Base-by-base conservation (phyloP, 2,888 invertebrate genomes). In the Lasioglossum villosulum region DNA sequence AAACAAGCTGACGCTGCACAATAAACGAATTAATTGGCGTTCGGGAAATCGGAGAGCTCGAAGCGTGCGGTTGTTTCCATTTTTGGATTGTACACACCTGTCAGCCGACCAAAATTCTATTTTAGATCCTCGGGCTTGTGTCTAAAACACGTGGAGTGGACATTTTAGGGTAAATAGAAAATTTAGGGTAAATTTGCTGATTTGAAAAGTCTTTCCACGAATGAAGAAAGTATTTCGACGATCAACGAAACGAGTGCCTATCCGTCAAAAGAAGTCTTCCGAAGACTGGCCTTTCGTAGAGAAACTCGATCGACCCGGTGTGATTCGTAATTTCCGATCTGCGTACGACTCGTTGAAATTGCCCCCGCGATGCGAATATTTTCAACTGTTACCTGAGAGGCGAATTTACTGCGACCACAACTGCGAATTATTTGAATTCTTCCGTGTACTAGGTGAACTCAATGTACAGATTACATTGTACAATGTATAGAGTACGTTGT, bases 191-290 rank as follows among this genome's bases (percentile, higher is more conserved):
- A 34, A 68, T 68, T 37, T 68, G 34, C 34, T 10, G 30, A 63
- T 63, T 63, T 2, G 56, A 56, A 56, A 37, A 23, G 48, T 74
- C 37, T 52, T 73, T 73, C 34, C 2, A 52, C 45, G 30, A 27
- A 52, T 39, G 19, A n/a, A 68, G 56, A 37, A 39, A 27, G 23
- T 63, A 75, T 3, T 56, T 73, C 42, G 45, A 75, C 8, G 80
- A 82, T 84, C 78, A 86, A 89, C 77, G 81, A 85, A 91, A 84
- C 80, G 79, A 88, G 87, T 90, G 90, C 90, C 90, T 90, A 89
- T 78, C 27, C 42, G 59, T 81, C 76, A 14, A 66, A 79, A 68
- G 8, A 75, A 80, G 90, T 90, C 90, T 90, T 90, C 90, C 90
- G 86, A 70, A 66, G 75, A 48, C 59, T 72, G 74, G 84, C 68